A percentile compares a stretch with the other conserved stretches of the same genome.
phyloP scores from a whole-genome alignment of 2,113 vertebrate species.

The Plotosus lineatus region DNA sequence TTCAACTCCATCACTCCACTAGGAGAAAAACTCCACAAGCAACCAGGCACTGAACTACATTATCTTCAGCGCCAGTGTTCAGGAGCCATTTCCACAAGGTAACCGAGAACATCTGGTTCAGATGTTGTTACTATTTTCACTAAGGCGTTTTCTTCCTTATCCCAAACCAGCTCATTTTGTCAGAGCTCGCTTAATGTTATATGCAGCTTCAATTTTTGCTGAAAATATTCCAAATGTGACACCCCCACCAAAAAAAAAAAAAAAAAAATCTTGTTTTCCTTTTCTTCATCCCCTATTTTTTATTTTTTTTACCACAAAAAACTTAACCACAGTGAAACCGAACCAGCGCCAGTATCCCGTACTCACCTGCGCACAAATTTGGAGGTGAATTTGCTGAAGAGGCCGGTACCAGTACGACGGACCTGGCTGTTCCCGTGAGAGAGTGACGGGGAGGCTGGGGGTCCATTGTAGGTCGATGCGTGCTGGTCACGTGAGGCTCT shows the following conservation, averaged over 20 bases:
- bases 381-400: conserved; percentile 85
- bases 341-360: too few relatives aligned
- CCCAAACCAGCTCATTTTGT: not conserved
- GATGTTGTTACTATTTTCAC: not conserved
- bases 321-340: not conserved
- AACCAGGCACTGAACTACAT: not conserved
- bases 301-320: not conserved
- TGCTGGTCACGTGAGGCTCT: conserved; percentile 79
- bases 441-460: conserved; percentile 75
- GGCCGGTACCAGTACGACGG: conserved; percentile 73
- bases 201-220: not conserved
- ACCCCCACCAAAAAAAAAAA: not conserved
- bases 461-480: conserved; percentile 65
- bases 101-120: not conserved
- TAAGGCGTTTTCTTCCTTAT: conserved; percentile 1
- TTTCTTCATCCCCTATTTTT: too few relatives aligned
- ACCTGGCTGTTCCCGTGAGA: conserved; percentile 76
- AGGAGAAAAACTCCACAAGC: not conserved
- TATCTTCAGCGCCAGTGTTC: not conserved
- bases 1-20: not conserved
- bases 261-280: not conserved
- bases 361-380: conserved; percentile 83
- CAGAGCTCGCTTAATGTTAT: not conserved
- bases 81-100: not conserved
- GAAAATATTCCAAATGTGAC: not conserved